Conservation (phyloP, 2,797 vertebrate species). For the Babyrousa celebensis region DNA sequence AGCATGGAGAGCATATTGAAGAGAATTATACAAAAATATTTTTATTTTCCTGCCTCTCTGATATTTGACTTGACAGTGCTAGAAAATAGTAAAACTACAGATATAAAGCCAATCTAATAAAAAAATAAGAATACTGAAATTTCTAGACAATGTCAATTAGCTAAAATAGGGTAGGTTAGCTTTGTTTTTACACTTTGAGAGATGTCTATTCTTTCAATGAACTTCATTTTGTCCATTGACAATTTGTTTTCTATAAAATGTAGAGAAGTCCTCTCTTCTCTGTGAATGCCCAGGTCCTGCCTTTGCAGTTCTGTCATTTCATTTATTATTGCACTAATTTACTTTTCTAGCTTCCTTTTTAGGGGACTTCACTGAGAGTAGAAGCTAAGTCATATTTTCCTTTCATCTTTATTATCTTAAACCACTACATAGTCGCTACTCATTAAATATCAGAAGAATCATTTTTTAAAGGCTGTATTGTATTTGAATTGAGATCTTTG, state of each 20-base stretch:
- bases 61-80: not conserved
- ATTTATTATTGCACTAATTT: not conserved
- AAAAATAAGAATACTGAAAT: slow-evolving; percentile 30
- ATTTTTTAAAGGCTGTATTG: not conserved
- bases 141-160: not conserved
- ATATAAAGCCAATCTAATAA: not conserved
- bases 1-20: not conserved
- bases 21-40: not conserved
- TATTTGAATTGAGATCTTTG: slow-evolving; percentile 27
- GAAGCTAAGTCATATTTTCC: not conserved
- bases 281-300: not conserved
- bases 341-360: not conserved
- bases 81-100: not conserved
- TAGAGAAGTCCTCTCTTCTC: not conserved
- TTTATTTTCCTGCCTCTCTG: slow-evolving; percentile 4
- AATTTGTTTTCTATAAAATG: not conserved
- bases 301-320: not conserved
- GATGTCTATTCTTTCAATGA: not conserved
- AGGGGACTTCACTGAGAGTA: not conserved
- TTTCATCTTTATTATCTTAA: slow-evolving; percentile 20
- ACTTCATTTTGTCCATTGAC: not conserved
- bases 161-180: not conserved
- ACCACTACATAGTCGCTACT: not conserved
- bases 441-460: not conserved
- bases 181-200: not conserved